A percentile compares a stretch with the other conserved stretches of the same genome.
phyloP scores from a whole-genome alignment of 2,113 vertebrate species.

The Diadophis punctatus region DNA sequence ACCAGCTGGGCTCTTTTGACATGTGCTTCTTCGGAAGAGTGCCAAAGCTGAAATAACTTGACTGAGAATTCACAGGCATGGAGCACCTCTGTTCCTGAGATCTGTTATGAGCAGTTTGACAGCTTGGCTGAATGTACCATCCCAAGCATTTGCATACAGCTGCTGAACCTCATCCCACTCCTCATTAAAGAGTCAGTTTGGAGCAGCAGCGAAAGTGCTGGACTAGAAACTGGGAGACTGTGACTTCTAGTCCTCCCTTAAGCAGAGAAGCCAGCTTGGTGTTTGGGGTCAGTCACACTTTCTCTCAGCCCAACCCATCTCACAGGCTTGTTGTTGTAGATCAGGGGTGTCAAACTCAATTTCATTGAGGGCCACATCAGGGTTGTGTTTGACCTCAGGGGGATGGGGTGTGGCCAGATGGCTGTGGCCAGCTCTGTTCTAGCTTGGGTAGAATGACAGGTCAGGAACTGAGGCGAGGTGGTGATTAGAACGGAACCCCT shows the following conservation, averaged over 20 bases:
- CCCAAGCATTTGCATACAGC: background rate
- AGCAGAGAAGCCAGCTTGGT: background rate
- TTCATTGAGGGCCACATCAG: too few relatives aligned
- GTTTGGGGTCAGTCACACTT: background rate
- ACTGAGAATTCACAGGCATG: background rate
- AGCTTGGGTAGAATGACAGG: too few relatives aligned
- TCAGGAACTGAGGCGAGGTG: too few relatives aligned
- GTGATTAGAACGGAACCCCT: too few relatives aligned
- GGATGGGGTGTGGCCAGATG: too few relatives aligned
- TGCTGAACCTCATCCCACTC: background rate
- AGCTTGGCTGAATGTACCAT: background rate
- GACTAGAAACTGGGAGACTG: background rate
- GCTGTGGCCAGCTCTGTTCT: too few relatives aligned
- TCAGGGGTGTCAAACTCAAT: too few relatives aligned
- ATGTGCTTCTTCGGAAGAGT: background rate
- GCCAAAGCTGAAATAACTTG: background rate
- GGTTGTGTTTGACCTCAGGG: too few relatives aligned
- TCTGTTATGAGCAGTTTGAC: background rate
- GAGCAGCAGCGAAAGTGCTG: background rate
- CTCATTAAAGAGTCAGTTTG: background rate
- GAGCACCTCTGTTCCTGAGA: background rate
- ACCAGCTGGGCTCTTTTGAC: background rate
- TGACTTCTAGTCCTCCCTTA: background rate
- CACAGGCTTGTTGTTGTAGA: background rate
- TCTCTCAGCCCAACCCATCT: background rate